A percentile compares a stretch with the other conserved stretches of the same genome.
Conservation (phyloP, 2,888 invertebrate genomes). For the Oligia latruncula region DNA sequence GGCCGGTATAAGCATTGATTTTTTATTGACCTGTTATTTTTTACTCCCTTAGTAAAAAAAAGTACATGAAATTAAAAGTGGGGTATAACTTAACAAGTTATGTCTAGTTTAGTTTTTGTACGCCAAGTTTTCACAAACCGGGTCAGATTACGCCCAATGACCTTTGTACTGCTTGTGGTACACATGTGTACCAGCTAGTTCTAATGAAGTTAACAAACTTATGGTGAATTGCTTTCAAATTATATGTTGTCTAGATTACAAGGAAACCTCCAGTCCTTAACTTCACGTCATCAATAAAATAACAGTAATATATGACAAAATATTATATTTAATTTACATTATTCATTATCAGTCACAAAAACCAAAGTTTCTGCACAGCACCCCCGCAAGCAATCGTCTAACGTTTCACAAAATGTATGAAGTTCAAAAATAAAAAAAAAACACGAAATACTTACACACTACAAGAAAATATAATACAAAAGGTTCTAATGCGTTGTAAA, state of each 20-base stretch:
- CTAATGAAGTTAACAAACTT: background rate
- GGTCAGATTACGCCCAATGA: too few species aligned
- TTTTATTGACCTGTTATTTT: too few species aligned
- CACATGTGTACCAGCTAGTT: background rate
- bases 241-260: too few species aligned
- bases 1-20: too few species aligned
- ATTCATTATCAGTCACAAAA: slow-evolving; percentile 81
- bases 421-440: slow-evolving; percentile 65
- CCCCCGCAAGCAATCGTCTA: slow-evolving; percentile 79
- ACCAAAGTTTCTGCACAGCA: slow-evolving; percentile 79
- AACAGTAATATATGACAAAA: slow-evolving; percentile 76
- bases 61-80: too few species aligned
- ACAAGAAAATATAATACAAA: slow-evolving; percentile 88
- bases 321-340: slow-evolving; percentile 82
- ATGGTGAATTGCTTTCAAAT: background rate
- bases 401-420: slow-evolving; percentile 88
- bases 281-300: slow-evolving; percentile 62
- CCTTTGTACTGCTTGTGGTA: background rate
- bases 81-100: too few species aligned
- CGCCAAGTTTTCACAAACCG: too few species aligned
- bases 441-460: slow-evolving; percentile 83
- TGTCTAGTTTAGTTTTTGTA: too few species aligned
- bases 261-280: background rate
- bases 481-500: slow-evolving; percentile 73
- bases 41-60: too few species aligned